Evolutionary conservation across 2,888 invertebrate genomes (phyloP).

Genomic region (Mystacides longicornis): DNA sequence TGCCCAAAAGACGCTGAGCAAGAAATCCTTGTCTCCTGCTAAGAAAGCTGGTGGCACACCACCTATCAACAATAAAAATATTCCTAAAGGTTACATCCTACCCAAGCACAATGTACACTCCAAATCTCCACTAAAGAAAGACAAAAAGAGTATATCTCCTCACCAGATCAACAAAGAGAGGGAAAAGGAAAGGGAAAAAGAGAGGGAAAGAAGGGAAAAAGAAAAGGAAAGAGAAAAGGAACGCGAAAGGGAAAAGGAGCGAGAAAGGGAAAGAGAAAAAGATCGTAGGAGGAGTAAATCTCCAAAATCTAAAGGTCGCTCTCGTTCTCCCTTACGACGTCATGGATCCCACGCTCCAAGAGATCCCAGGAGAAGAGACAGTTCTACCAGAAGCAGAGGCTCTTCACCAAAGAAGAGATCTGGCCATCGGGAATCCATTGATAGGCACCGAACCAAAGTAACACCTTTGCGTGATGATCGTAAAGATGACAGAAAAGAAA

Average conservation of each 20-base stretch:
- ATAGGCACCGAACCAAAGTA: slow-evolving; percentile 38
- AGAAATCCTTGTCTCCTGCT: slow-evolving; percentile 46
- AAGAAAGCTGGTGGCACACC: slow-evolving; percentile 48
- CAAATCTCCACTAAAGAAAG: slow-evolving; percentile 44
- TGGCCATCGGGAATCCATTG: slow-evolving; percentile 37
- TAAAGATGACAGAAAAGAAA: slow-evolving; percentile 28
- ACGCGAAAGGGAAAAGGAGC: slow-evolving; percentile 34
- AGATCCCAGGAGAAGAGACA: slow-evolving; percentile 42
- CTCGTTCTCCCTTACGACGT: slow-evolving; percentile 39
- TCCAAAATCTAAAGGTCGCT: slow-evolving; percentile 40
- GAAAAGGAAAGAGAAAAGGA: slow-evolving; percentile 36
- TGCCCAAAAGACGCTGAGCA: slow-evolving; percentile 28
- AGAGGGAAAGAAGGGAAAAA: slow-evolving; percentile 37
- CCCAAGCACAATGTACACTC: slow-evolving; percentile 35
- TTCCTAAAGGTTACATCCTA: slow-evolving; percentile 34
- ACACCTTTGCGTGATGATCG: slow-evolving; percentile 42
- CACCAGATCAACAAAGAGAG: slow-evolving; percentile 39
- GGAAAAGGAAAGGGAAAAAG: slow-evolving; percentile 48
- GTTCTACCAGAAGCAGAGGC: slow-evolving; percentile 44
- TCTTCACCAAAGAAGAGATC: slow-evolving; percentile 44
- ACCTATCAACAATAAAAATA: slow-evolving; percentile 42
- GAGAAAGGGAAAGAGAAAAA: slow-evolving; percentile 45
- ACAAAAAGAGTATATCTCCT: slow-evolving; percentile 40
- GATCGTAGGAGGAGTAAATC: slow-evolving; percentile 49
- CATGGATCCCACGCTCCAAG: slow-evolving; percentile 40